Base-by-base conservation (phyloP, 35 echinoderm and acorn worm species). In the Lytechinus pictus region DNA sequence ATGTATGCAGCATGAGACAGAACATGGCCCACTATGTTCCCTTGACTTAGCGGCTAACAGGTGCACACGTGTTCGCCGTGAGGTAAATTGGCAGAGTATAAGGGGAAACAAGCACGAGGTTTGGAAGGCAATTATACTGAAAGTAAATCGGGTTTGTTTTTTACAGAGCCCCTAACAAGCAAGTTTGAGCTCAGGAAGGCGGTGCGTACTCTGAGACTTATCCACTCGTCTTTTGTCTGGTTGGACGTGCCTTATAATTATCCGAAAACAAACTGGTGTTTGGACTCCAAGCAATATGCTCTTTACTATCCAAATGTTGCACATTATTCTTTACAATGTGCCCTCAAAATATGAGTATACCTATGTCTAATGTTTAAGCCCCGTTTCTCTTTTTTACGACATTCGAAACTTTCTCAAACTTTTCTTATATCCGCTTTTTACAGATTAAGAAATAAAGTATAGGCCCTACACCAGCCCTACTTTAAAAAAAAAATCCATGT, bases 111-210 rank as follows among this genome's bases (percentile, higher is more conserved):
- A 79, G 3, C 6, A 24, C 66, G n/a, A n/a, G 66, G 66, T 79
- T 1, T 79, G 66, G 2, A 79, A 24, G 66, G 66, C 66, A 79
- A 79, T 79, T 79, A 79, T 6, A 79, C 66, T 24, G 16, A 79
- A 79, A 79, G 66, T 79, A 79, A 79, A n/a, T 79, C 66, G 7
- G 66, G 66, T 79, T 79, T 79, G 66, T 79, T 79, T 79, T 79
- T 16, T 24, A n/a, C 33, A 24, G 4, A 27, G 66, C 19, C 66
- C 24, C 66, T 79, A 79, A 79, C 66, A 79, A 79, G 66, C 66
- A 79, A 58, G 19, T 16, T n/a, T n/a, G 66, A 79, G 66, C 8
- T 0, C 66, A 79, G 66, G 66, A 79, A 24, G 66, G 66, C n/a
- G 66, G n/a, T 16, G 16, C 21, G 66, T 79, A 24, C 66, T 79